Percentiles rank a stretch among this genome's conserved stretches.
phyloP scores from a whole-genome alignment of 2,888 invertebrate genomes.

The Netelia fuscicornis region DNA sequence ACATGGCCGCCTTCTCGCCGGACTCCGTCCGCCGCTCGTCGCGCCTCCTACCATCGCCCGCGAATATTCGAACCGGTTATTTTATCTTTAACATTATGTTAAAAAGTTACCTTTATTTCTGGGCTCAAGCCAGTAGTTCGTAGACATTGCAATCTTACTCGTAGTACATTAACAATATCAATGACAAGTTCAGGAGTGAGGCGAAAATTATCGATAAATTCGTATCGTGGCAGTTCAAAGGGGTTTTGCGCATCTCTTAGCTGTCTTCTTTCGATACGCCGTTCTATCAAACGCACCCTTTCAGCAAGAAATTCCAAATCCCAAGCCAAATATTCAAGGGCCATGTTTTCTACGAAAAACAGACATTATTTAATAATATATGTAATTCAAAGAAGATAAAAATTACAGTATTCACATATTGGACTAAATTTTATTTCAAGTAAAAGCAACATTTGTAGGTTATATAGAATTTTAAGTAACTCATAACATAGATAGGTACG shows the following conservation, averaged over 20 bases:
- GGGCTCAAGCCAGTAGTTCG: slow-evolving; percentile 2
- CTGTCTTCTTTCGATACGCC: slow-evolving; percentile 15
- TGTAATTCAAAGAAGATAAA: too few species aligned
- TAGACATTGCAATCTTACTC: slow-evolving; percentile 28
- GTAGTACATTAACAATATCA: slow-evolving; percentile 75
- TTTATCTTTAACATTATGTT: too few species aligned
- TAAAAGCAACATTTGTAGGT: too few species aligned
- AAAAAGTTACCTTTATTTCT: neutral
- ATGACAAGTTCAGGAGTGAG: slow-evolving; percentile 40
- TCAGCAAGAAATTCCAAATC: slow-evolving; percentile 20
- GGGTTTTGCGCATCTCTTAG: slow-evolving; percentile 32
- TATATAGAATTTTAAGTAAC: too few species aligned
- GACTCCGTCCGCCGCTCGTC: too few species aligned
- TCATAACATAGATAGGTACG: too few species aligned
- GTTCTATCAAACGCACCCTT: slow-evolving; percentile 4
- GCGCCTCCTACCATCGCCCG: too few species aligned
- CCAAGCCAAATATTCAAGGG: slow-evolving; percentile 41
- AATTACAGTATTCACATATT: too few species aligned
- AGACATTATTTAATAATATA: too few species aligned
- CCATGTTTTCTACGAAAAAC: slow-evolving; percentile 14
- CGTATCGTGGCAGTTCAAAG: slow-evolving; percentile 42
- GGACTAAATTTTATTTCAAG: too few species aligned
- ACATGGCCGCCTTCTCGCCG: too few species aligned
- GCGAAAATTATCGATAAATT: slow-evolving; percentile 45
- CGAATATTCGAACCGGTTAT: too few species aligned